These are phyloP conservation scores for Sus cebifrons DNA, from an alignment of 2,797 vertebrate species.

Conservation along the genomic window DNA sequence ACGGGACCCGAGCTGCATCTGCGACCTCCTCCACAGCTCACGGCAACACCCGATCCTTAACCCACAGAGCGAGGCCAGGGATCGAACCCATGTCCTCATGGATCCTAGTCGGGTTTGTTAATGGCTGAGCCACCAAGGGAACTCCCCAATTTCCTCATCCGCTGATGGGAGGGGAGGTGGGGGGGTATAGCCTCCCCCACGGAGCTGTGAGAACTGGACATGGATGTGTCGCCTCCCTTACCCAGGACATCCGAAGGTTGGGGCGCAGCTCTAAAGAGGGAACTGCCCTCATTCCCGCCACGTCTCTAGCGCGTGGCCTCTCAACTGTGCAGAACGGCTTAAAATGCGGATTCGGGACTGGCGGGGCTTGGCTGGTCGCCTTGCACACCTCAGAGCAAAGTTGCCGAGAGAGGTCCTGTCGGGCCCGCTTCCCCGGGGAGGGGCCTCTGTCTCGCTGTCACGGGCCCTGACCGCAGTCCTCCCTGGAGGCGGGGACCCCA, in stretches of 20 bases:
- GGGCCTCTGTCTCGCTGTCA: neutral
- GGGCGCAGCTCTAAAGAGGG: accelerated
- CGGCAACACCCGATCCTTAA: too few relatives aligned
- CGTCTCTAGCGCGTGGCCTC: neutral
- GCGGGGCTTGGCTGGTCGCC: neutral
- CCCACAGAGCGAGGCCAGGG: too few relatives aligned
- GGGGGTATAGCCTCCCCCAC: neutral
- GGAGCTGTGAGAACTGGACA: neutral
- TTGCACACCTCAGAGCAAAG: too few relatives aligned
- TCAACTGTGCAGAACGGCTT: neutral
- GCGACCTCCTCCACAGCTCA: too few relatives aligned
- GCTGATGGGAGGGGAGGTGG: neutral
- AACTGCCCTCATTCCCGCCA: too few relatives aligned
- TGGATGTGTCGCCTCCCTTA: neutral
- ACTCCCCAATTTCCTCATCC: neutral
- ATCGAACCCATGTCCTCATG: too few relatives aligned
- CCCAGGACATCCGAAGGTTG: neutral
- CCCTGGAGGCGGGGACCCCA: neutral
- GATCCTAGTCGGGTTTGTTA: too few relatives aligned
- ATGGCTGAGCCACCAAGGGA: too few relatives aligned
- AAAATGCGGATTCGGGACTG: neutral
- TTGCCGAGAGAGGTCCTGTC: neutral
- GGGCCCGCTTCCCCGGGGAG: too few relatives aligned
- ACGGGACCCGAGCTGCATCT: too few relatives aligned
- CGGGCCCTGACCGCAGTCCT: neutral